Percentiles rank a stretch among this genome's conserved stretches.
Evolutionary conservation across 2,113 vertebrate species (phyloP).

Genomic region (Sorex fumeus): DNA sequence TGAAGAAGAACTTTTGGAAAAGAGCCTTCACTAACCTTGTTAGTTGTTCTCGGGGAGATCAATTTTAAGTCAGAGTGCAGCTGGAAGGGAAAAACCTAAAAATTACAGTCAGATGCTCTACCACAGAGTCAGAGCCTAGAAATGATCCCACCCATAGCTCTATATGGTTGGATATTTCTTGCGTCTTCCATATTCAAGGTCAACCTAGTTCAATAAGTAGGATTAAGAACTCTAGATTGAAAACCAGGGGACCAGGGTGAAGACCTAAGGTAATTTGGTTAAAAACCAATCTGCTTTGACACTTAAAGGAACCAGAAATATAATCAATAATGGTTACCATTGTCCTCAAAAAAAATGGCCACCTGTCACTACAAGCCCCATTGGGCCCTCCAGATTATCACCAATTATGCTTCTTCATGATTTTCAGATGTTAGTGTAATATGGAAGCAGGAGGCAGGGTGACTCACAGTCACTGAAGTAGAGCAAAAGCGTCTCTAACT

Average conservation of each 20-base stretch:
- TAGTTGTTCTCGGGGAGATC: neutral
- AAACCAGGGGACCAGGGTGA: no score
- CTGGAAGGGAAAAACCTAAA: neutral
- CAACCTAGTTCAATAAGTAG: neutral
- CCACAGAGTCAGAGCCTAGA: no score
- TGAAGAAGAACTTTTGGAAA: neutral
- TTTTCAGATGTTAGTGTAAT: neutral
- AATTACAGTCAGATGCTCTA: neutral
- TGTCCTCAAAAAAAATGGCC: neutral
- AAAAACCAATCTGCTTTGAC: neutral
- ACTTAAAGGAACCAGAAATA: neutral
- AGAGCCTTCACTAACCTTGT: conserved; percentile 22
- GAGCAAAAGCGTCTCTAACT: neutral
- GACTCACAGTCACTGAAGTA: neutral
- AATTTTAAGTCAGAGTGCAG: neutral
- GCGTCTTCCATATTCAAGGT: neutral
- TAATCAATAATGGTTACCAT: neutral
- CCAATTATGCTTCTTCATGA: neutral
- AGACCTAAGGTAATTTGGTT: no score
- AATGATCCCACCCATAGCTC: neutral
- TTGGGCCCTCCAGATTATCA: neutral
- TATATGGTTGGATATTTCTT: neutral
- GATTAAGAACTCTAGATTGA: no score
- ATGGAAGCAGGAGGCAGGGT: neutral
- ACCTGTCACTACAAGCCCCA: neutral